Base-by-base conservation (phyloP, 1,140 invertebrate genomes). In the Teleopsis dalmanni region DNA sequence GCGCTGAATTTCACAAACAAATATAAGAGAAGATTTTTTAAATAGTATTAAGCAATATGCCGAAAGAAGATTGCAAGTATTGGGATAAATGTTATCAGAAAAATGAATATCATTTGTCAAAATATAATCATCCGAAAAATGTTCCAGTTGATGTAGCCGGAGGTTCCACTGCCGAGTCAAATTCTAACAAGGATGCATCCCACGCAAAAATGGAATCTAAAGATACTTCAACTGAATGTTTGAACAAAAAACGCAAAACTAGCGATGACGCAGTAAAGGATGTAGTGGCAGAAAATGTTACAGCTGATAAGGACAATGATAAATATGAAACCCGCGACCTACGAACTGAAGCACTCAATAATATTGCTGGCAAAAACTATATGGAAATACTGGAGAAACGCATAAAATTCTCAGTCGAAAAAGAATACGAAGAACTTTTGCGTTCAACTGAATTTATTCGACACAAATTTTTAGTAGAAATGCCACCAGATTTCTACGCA, bases 401-500 rank as follows among this genome's bases (percentile, higher is more conserved):
- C 7, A 61, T 65, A n/a, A 55, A 61, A 4, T 41, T 65, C 19
- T 68, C 62, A 0, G 58, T 63, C 18, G 51, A 71, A 29, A 48
- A 57, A 16, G 63, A 71, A 48, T 70, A 70, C 31, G 60, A 67
- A 19, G 61, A 59, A 43, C 56, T 70, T 1, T 57, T 65, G 6
- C 49, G 59, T 14, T 59, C 59, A 21, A 62, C 58, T n/a, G 71
- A 73, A 49, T 72, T 81, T 43, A 84, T 91, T 47, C 80, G 81
- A 57, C 73, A 83, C 51, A 80, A 86, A 57, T 92, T 93, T 70
- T 67, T 92, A 25, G 80, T 90, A 1, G 76, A 89, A 53, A 93
- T 95, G 88, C 91, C 92, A 10, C 60, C 78, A 37, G 91, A 95
- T 71, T 95, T 96, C 68, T 95, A 85, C 63, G 73, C 81, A 31